Conservation (phyloP, 2,888 invertebrate species). For the Molanna angustata region DNA sequence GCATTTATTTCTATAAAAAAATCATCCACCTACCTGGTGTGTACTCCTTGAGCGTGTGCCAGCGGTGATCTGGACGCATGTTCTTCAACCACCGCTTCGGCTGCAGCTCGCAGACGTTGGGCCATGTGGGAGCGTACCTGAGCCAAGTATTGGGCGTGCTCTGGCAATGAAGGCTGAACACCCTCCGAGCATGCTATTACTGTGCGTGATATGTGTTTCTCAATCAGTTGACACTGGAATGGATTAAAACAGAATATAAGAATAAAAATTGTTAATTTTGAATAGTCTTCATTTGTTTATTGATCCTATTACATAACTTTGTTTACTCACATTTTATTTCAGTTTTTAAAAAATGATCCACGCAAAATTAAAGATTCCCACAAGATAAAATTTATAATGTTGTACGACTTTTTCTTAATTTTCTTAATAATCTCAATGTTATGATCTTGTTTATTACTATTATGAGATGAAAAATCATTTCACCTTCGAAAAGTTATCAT, state of each 20-base stretch:
- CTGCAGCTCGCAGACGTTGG: constrained; percentile 63
- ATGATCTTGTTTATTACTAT: too few relatives aligned
- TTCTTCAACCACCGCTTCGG: constrained; percentile 68
- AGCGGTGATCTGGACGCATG: constrained; percentile 57
- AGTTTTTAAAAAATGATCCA: too few relatives aligned
- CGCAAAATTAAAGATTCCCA: too few relatives aligned
- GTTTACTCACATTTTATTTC: too few relatives aligned
- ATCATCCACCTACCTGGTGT: constrained; percentile 43
- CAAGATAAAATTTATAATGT: too few relatives aligned
- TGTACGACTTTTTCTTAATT: too few relatives aligned
- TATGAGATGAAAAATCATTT: too few relatives aligned
- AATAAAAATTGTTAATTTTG: neutral
- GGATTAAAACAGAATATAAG: neutral
- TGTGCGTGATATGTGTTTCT: constrained; percentile 69
- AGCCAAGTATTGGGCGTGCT: constrained; percentile 62
- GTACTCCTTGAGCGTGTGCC: constrained; percentile 62
- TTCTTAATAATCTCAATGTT: too few relatives aligned
- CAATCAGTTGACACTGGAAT: constrained; percentile 64
- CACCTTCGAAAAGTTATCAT: too few relatives aligned
- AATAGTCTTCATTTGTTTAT: too few relatives aligned
- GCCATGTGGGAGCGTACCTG: constrained; percentile 65
- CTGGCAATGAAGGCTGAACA: constrained; percentile 51
- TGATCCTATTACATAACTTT: too few relatives aligned
- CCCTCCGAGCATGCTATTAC: constrained; percentile 47
- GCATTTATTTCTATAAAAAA: neutral